Percentiles rank a stretch among this genome's conserved stretches.
Evolutionary conservation across 2,888 invertebrate species (phyloP).

Genomic region (Sinhomidia bicolor): DNA sequence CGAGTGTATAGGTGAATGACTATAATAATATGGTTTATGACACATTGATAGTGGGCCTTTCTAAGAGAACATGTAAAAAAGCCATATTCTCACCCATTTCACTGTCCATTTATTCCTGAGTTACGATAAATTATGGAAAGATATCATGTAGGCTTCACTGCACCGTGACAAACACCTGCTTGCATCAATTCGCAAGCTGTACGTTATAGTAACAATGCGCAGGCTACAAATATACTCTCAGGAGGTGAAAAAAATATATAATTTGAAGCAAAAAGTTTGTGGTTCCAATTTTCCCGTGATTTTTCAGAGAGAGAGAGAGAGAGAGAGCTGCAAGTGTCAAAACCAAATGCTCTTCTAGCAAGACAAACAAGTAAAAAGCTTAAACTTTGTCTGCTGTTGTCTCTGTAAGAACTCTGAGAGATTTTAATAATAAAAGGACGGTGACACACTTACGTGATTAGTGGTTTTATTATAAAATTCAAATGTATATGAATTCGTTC

Average conservation of each 20-base stretch:
- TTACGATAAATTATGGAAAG: neutral
- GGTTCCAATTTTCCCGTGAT: neutral
- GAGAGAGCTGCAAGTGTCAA: neutral
- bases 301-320: neutral
- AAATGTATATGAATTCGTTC: too few relatives aligned
- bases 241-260: neutral
- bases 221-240: neutral
- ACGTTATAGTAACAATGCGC: too few relatives aligned
- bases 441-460: neutral
- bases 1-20: neutral
- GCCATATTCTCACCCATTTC: neutral
- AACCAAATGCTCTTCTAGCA: too few relatives aligned
- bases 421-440: neutral
- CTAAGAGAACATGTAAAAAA: neutral
- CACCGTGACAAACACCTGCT: neutral
- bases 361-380: too few relatives aligned
- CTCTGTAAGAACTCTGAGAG: too few relatives aligned
- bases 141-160: neutral
- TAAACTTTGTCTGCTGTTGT: too few relatives aligned
- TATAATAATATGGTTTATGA: neutral
- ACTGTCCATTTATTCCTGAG: conserved; percentile 9
- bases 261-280: neutral
- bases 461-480: neutral
- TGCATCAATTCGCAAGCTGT: conserved; percentile 1
- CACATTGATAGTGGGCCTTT: too few relatives aligned